Base-by-base conservation (phyloP, 1,140 invertebrate genomes). In the Oppia nitens region DNA sequence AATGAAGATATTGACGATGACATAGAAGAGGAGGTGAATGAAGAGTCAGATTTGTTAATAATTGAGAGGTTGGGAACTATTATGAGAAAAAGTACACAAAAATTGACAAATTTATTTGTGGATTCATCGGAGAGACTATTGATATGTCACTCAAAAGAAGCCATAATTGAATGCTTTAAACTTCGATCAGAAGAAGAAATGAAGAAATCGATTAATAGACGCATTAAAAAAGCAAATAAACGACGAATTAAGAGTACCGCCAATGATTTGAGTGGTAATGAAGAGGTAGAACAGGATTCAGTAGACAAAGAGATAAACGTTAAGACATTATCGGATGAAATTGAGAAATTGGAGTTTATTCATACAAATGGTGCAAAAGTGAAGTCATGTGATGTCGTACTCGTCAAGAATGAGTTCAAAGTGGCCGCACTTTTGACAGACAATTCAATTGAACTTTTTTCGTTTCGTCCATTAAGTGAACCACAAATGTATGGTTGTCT, bases 101-200 rank as follows among this genome's bases (percentile, higher is more conserved):
- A 50, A 53, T 50, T 62, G 3, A 23, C 29, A 11, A 49, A 52
- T 59, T 65, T 78, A 64, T 58, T 59, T 59, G 63, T 70, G 14
- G 73, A 76, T 63, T 29, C 70, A 6, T 77, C 79, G 50, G 77
- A 82, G 61, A 76, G 76, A 64, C 67, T 92, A 20, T 66, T 97
- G 0, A 80, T 79, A 9, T 91, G 87, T 72, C 82, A 91, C 71
- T 88, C 90, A 3, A 83, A 77, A 25, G 85, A 91, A 65, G 79
- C 80, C 60, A 72, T 76, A 11, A 71, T 96, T 12, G 93, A 97
- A 73, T 69, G 91, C 29, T 97, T 92, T 70, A 74, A 79, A 51
- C 80, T 98, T 61, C 79, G 82, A 64, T 72, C 78, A 1, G 77
- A 85, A 17, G 81, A 83, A 47, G 83, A 92, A 69, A 78, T 85